Base-by-base conservation (phyloP, 2,888 invertebrate species). In the Campoplex capitator region DNA sequence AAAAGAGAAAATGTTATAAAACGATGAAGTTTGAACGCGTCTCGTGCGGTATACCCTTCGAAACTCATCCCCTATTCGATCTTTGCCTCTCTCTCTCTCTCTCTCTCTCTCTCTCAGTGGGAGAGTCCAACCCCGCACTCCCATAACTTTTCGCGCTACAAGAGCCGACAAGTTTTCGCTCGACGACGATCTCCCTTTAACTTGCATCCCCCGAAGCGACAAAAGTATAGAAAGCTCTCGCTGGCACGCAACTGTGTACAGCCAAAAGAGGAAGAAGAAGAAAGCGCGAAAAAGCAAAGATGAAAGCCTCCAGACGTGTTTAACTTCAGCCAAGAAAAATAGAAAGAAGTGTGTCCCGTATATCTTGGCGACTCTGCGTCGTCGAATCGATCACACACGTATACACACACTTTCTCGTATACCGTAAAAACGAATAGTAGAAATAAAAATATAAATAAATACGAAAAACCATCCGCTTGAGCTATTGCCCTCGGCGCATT, bases 301-400 rank as follows among this genome's bases (percentile, higher is more conserved):
- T 68, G 75, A 70, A 82, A 82, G 75, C 68, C 76, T 73, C 73
- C 75, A 75, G 84, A 74, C 84, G 78, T 82, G 82, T 87, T 87
- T 87, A 87, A 87, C 87, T 87, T 87, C 71, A 48, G 75, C 78
- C 78, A 87, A 87, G 87, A 87, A 87, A 87, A 87, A 87, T 87
- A 87, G 75, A 82, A 84, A 82, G 75, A 84, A 82, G 28, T 56
- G n/a, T 82, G 78, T 82, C 42, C 7, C 7, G 32, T 80, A 38
- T 71, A 73, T 65, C 68, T 82, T 82, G 38, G 56, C 75, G 18
- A 76, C 68, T 78, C 73, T 75, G 75, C 76, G 82, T 75, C 84
- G 58, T 79, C 73, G 84, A 84, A 87, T 87, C 84, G 86, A 87
- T 84, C 78, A 78, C 51, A 23, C 23, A 23, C 23, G 23, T 23